Conservation (phyloP, 2,888 invertebrate genomes). For the Chrysotoxum bicinctum region DNA sequence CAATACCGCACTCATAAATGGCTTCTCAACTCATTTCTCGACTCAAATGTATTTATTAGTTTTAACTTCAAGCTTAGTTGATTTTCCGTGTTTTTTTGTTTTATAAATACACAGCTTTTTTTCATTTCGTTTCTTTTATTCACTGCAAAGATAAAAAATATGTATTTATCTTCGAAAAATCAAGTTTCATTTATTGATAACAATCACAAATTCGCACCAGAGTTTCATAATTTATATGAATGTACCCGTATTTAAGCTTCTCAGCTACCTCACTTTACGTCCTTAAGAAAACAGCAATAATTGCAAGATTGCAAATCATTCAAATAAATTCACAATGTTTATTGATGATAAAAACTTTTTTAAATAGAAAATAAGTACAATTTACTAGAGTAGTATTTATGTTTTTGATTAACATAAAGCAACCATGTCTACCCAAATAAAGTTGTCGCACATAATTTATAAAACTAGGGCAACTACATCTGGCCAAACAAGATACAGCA, state of each 20-base stretch:
- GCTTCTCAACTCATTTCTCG: too few relatives aligned
- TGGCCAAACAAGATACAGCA: constrained; percentile 15
- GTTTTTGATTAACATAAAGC: constrained; percentile 4
- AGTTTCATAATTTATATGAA: neutral
- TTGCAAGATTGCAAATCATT: neutral
- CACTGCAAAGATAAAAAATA: too few relatives aligned
- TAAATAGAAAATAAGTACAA: neutral
- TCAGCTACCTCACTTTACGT: neutral
- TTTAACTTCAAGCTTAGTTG: too few relatives aligned
- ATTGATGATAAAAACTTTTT: constrained; percentile 2
- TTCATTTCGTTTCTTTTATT: too few relatives aligned
- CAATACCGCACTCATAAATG: too few relatives aligned
- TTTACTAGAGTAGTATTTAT: neutral
- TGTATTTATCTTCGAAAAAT: too few relatives aligned
- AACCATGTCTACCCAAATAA: neutral
- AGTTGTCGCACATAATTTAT: constrained; percentile 18
- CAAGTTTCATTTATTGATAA: neutral
- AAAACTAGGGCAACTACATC: constrained; percentile 21
- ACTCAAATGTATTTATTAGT: too few relatives aligned
- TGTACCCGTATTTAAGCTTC: neutral
- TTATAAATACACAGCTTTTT: too few relatives aligned
- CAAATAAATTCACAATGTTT: constrained; percentile 4
- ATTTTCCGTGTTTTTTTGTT: too few relatives aligned
- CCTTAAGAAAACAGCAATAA: neutral
- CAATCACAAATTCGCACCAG: neutral